phyloP scores from a whole-genome alignment of 30 jellyfish, hydroid and myxozoan genomes.

The Aurelia coerulea region DNA sequence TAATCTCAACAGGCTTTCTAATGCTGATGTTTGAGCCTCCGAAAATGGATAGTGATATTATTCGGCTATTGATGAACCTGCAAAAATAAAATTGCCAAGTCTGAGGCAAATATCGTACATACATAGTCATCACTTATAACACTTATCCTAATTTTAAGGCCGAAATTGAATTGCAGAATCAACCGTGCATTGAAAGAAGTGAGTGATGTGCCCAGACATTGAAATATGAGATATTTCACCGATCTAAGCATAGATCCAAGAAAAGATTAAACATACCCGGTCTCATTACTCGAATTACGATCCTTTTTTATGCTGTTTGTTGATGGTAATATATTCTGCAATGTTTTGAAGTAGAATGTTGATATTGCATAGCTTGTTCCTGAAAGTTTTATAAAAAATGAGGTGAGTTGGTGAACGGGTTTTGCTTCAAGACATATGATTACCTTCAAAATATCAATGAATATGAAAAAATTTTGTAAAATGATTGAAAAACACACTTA shows the following conservation, averaged over 20 bases:
- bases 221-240: too few species aligned
- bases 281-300: conserved; percentile 7
- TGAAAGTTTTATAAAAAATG: not conserved
- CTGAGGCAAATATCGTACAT: too few species aligned
- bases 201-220: too few species aligned
- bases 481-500: too few species aligned
- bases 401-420: not conserved
- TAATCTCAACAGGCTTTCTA: conserved; percentile 8
- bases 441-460: not conserved
- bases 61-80: conserved; percentile 32
- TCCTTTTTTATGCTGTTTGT: not conserved
- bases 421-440: not conserved
- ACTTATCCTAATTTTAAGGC: too few species aligned
- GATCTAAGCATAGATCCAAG: not conserved
- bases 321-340: conserved; percentile 30
- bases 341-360: conserved; percentile 28
- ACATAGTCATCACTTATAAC: too few species aligned
- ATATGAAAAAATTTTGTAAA: too few species aligned
- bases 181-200: too few species aligned
- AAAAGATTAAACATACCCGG: conserved; percentile 26
- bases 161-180: not conserved
- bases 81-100: too few species aligned
- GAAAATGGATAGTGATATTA: conserved; percentile 19
- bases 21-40: conserved; percentile 5
- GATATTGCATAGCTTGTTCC: conserved; percentile 34